Evolutionary conservation across 2,888 invertebrate species (phyloP).

Genomic region (Watsonalla binaria): DNA sequence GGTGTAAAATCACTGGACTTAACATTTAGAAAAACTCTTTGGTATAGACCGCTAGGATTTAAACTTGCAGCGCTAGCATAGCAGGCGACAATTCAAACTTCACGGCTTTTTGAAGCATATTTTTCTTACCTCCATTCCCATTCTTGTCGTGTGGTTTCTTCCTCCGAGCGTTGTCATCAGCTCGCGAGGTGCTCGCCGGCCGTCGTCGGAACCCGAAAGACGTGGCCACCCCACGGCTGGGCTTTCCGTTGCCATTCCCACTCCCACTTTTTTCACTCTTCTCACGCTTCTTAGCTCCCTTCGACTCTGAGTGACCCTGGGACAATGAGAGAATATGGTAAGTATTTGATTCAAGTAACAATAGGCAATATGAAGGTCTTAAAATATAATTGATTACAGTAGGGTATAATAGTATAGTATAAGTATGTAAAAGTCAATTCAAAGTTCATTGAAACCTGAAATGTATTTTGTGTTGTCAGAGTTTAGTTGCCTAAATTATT

Average conservation of each 20-base stretch:
- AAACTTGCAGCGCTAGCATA: too few species aligned
- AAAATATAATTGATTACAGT: too few species aligned
- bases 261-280: constrained; percentile 66
- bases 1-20: too few species aligned
- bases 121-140: constrained; percentile 63
- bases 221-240: constrained; percentile 86
- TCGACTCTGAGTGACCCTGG: constrained; percentile 82
- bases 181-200: constrained; percentile 69
- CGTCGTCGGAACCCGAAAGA: constrained; percentile 91
- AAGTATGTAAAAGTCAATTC: too few species aligned
- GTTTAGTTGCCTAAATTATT: too few species aligned
- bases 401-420: too few species aligned
- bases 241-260: constrained; percentile 68
- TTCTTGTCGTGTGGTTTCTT: constrained; percentile 67
- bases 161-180: constrained; percentile 64
- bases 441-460: too few species aligned
- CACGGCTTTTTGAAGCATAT: neutral
- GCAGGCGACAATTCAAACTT: too few species aligned
- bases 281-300: constrained; percentile 77
- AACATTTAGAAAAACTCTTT: too few species aligned
- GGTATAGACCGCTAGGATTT: too few species aligned
- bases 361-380: too few species aligned
- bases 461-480: too few species aligned
- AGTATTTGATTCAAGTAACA: constrained; percentile 6
- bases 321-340: constrained; percentile 1